A percentile compares a stretch with the other conserved stretches of the same genome.
These are phyloP conservation scores for Stenolophus ochropezus DNA, from an alignment of 2,888 invertebrate species.

Conservation along the genomic window DNA sequence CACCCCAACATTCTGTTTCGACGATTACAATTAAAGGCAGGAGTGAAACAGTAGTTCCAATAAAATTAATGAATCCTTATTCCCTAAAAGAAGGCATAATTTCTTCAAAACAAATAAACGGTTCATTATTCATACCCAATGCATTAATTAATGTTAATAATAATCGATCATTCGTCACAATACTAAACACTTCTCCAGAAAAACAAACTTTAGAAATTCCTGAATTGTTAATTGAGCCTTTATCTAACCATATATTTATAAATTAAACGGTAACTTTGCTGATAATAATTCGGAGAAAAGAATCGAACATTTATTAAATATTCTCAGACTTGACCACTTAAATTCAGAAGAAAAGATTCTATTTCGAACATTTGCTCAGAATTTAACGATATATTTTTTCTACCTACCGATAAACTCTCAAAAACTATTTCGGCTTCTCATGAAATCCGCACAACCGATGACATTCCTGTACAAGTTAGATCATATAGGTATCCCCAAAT, in stretches of 20 bases:
- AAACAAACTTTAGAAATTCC: no score
- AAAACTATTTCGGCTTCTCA: slow-evolving; percentile 52
- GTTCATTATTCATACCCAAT: neutral
- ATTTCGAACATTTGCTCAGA: slow-evolving; percentile 58
- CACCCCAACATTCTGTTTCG: slow-evolving; percentile 31
- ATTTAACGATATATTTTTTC: no score
- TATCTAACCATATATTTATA: no score
- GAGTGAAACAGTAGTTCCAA: slow-evolving; percentile 34
- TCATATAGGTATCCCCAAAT: slow-evolving; percentile 62
- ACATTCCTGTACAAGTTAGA: slow-evolving; percentile 58
- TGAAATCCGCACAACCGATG: slow-evolving; percentile 60
- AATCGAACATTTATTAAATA: neutral
- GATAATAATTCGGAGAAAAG: slow-evolving; percentile 3
- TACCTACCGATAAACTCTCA: slow-evolving; percentile 56
- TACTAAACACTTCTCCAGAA: no score
- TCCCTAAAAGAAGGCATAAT: slow-evolving; percentile 25
- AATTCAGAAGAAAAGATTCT: slow-evolving; percentile 61
- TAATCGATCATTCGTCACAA: neutral
- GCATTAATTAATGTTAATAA: neutral
- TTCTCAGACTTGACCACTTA: slow-evolving; percentile 51
- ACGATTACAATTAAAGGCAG: slow-evolving; percentile 31
- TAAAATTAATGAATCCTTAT: slow-evolving; percentile 28
- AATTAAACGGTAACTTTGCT: no score
- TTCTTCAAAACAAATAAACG: slow-evolving; percentile 3
- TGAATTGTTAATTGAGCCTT: slow-evolving; percentile 19